phyloP scores from a whole-genome alignment of 2,113 vertebrate genomes.

The Brachyhypopomus gauderio region DNA sequence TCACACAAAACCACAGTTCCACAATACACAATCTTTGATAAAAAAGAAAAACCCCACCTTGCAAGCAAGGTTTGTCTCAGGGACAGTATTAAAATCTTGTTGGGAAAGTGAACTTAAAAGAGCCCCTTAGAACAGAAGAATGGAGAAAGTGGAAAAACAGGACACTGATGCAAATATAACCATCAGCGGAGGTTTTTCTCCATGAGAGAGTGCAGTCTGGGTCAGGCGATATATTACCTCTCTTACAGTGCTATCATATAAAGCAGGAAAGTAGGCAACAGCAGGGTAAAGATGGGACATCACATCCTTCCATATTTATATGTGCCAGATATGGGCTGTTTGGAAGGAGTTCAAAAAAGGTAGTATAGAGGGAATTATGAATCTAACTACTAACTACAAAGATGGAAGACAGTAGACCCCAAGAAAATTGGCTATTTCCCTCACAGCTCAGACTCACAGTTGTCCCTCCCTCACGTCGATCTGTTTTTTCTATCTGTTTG shows the following conservation, averaged over 20 bases:
- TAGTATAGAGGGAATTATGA: neutral
- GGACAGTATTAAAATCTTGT: conserved; percentile 37
- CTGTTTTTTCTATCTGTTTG: neutral
- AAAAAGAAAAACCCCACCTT: conserved; percentile 15
- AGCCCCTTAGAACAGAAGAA: neutral
- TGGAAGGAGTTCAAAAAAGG: neutral
- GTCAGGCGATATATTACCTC: conserved; percentile 43
- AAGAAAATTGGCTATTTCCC: conserved; percentile 9
- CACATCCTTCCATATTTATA: neutral
- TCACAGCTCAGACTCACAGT: neutral
- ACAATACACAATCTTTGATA: conserved; percentile 33
- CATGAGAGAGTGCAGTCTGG: conserved; percentile 31
- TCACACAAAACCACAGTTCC: conserved; percentile 3
- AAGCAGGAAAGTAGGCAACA: conserved; percentile 15
- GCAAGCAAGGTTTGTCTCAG: conserved; percentile 28
- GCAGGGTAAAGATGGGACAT: neutral
- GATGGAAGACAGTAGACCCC: neutral
- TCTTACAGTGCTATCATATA: conserved; percentile 27
- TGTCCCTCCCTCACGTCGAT: neutral
- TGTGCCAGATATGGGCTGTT: neutral
- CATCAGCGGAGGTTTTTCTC: conserved; percentile 35
- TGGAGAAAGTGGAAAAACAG: conserved; percentile 7
- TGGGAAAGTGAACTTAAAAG: conserved; percentile 2
- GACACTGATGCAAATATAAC: conserved; percentile 35
- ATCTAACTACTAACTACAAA: neutral